These are phyloP conservation scores for Myrmecobius fasciatus DNA, from an alignment of 2,113 vertebrate genomes.

Conservation along the genomic window DNA sequence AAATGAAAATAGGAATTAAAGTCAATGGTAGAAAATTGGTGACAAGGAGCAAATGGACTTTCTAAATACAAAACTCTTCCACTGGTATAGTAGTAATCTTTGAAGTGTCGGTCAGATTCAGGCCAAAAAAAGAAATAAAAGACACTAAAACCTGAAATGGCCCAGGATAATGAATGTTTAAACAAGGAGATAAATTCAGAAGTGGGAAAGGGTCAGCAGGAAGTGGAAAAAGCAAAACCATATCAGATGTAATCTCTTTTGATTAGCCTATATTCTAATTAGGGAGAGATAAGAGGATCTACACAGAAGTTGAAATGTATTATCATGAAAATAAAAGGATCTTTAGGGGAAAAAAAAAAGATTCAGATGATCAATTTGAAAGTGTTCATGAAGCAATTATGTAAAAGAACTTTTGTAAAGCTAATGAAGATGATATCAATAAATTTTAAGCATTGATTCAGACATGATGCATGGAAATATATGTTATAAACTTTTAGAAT, in stretches of 20 bases:
- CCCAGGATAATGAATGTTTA: not conserved
- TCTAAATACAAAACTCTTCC: not conserved
- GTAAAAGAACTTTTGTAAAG: slow-evolving; percentile 30
- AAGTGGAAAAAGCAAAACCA: not conserved
- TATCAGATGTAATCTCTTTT: not conserved
- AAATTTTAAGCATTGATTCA: not conserved
- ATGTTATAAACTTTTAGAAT: not conserved
- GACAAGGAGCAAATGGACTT: not conserved
- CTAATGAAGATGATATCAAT: not conserved
- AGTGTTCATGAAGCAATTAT: not conserved
- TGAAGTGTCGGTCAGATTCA: not conserved
- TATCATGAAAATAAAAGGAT: not conserved
- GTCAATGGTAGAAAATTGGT: not conserved
- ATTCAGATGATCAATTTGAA: not conserved
- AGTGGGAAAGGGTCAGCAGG: not conserved
- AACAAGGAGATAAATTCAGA: not conserved
- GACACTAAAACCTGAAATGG: not conserved
- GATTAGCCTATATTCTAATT: not conserved
- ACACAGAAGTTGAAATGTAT: not conserved
- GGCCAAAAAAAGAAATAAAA: not conserved
- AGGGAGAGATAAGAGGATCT: not conserved
- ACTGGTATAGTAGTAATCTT: not conserved
- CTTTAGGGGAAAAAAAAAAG: not conserved
- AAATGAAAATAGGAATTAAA: not conserved
- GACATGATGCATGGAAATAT: not conserved